phyloP scores from a whole-genome alignment of 1,140 invertebrate species.

The Drosophila pseudoananassae region DNA sequence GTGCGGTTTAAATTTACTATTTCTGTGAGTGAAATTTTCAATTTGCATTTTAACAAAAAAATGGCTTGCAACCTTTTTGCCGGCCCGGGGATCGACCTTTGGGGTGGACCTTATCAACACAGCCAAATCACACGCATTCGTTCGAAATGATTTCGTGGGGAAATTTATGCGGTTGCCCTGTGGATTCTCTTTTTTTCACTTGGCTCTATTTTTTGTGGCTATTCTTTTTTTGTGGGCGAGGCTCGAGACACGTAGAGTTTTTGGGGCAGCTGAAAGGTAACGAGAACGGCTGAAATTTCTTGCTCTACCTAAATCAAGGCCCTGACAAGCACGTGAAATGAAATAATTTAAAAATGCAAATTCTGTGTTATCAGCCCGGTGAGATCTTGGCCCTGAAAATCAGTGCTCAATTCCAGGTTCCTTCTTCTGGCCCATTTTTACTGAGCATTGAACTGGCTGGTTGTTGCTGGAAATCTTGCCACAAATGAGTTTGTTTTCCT shows the following conservation, averaged over 20 bases:
- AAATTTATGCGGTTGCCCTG: slow-evolving; percentile 68
- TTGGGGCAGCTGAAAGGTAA: slow-evolving; percentile 42
- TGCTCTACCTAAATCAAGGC: slow-evolving; percentile 69
- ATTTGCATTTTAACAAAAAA: slow-evolving; percentile 72
- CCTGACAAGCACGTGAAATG: slow-evolving; percentile 75
- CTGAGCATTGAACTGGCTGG: slow-evolving; percentile 41
- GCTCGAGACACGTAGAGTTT: slow-evolving; percentile 52
- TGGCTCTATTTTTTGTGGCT: slow-evolving; percentile 29
- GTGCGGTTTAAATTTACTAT: slow-evolving; percentile 66
- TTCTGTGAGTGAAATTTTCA: slow-evolving; percentile 60
- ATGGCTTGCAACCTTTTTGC: slow-evolving; percentile 43
- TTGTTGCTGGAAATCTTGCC: neutral
- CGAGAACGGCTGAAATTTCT: slow-evolving; percentile 39
- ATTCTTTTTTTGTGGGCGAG: slow-evolving; percentile 17
- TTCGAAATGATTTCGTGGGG: slow-evolving; percentile 61
- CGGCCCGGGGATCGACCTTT: slow-evolving; percentile 18
- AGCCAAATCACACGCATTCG: slow-evolving; percentile 71
- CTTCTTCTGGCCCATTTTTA: neutral
- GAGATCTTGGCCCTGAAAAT: slow-evolving; percentile 60
- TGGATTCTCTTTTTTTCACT: slow-evolving; percentile 31
- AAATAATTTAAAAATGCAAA: slow-evolving; percentile 78
- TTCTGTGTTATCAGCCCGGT: slow-evolving; percentile 52
- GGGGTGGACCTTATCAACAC: slow-evolving; percentile 60
- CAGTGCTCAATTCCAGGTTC: slow-evolving; percentile 33
- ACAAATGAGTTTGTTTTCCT: slow-evolving; percentile 35